Evolutionary conservation across 2,888 invertebrate genomes (phyloP).

Genomic region (Sinhomidia bicolor): DNA sequence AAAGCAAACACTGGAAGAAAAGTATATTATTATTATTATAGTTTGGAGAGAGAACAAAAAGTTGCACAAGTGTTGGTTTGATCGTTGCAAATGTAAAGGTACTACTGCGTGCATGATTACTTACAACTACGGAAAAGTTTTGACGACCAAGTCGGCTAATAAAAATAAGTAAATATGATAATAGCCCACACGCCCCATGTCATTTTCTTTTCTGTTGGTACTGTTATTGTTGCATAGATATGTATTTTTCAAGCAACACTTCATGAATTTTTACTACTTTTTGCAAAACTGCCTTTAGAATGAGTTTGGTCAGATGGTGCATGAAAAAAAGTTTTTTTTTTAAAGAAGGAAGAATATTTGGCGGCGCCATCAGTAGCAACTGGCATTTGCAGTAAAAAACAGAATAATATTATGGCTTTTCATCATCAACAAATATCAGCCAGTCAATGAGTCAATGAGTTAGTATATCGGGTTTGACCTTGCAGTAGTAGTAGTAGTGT

Average conservation of each 20-base stretch:
- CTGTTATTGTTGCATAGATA: background rate
- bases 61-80: background rate
- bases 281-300: background rate
- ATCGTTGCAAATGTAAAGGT: background rate
- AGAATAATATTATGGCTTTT: background rate
- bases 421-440: background rate
- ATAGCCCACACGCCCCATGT: background rate
- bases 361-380: background rate
- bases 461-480: too few species aligned
- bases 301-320: background rate
- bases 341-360: too few species aligned
- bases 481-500: too few species aligned
- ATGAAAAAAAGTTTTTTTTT: background rate
- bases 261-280: slow-evolving; percentile 20
- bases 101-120: background rate
- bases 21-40: too few species aligned
- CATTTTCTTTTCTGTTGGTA: background rate
- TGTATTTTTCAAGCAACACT: background rate
- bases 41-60: too few species aligned
- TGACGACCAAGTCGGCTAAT: slow-evolving; percentile 9
- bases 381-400: too few species aligned
- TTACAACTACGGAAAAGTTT: background rate
- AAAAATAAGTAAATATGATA: slow-evolving; percentile 11
- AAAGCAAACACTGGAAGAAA: background rate
- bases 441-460: too few species aligned